A percentile compares a stretch with the other conserved stretches of the same genome.
phyloP scores from a whole-genome alignment of 2,888 invertebrate species.

The Dorcus parallelipipedus region DNA sequence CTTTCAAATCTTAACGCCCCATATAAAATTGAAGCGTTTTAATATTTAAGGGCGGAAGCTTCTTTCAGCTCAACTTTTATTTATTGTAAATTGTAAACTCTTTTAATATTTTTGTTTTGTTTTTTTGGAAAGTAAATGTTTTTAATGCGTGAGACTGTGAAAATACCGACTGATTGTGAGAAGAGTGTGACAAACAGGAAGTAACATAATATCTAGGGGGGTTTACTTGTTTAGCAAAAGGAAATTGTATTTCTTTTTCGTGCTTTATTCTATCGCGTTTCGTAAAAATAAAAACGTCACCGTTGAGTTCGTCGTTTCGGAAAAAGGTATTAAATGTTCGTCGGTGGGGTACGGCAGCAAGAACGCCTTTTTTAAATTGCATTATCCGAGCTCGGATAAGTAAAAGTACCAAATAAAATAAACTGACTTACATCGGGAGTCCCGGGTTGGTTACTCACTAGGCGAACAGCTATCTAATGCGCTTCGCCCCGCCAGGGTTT shows the following conservation, averaged over 20 bases:
- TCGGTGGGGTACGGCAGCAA: not conserved
- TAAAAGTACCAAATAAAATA: slow-evolving; percentile 15
- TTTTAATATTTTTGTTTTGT: too few relatives aligned
- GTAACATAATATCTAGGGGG: too few relatives aligned
- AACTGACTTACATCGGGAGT: slow-evolving; percentile 13
- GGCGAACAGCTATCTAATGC: slow-evolving; percentile 31
- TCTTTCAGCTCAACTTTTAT: not conserved
- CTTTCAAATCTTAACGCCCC: not conserved
- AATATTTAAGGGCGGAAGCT: not conserved
- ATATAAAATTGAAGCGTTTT: not conserved
- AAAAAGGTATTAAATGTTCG: not conserved
- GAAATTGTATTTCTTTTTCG: not conserved
- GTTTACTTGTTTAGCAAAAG: too few relatives aligned
- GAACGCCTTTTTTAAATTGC: slow-evolving; percentile 5
- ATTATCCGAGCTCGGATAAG: slow-evolving; percentile 15
- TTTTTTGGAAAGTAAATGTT: too few relatives aligned
- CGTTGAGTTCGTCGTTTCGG: not conserved
- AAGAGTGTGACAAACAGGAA: too few relatives aligned
- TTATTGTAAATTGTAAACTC: not conserved
- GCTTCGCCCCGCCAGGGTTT: slow-evolving; percentile 28
- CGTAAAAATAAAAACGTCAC: not conserved
- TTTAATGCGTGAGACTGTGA: too few relatives aligned
- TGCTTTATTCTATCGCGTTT: not conserved
- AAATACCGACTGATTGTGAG: too few relatives aligned
- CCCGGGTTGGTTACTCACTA: slow-evolving; percentile 15